Conservation (phyloP, 1,140 invertebrate genomes). For the Megalonaias nervosa region DNA sequence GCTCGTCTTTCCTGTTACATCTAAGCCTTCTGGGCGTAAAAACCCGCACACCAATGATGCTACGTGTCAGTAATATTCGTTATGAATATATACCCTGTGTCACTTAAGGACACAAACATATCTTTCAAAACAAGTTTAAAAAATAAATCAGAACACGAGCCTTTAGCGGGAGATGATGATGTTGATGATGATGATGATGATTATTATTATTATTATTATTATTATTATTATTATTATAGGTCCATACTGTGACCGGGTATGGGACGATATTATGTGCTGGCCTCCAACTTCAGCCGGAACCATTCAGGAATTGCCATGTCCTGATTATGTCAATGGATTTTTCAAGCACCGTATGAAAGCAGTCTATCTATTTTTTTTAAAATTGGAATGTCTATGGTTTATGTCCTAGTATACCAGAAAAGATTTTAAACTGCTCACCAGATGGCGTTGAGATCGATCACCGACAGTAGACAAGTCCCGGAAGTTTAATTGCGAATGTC, state of each 20-base stretch:
- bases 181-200: too few relatives aligned
- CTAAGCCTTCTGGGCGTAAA: too few relatives aligned
- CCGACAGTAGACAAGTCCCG: background rate
- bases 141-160: too few relatives aligned
- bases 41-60: too few relatives aligned
- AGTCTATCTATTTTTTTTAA: background rate
- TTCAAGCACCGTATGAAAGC: constrained; percentile 41
- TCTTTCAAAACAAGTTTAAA: too few relatives aligned
- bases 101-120: too few relatives aligned
- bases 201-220: too few relatives aligned
- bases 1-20: too few relatives aligned
- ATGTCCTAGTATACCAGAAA: background rate
- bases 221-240: constrained; percentile 14
- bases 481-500: background rate
- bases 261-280: constrained; percentile 85
- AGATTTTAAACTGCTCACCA: background rate
- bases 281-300: constrained; percentile 78
- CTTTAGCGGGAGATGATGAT: too few relatives aligned
- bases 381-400: background rate
- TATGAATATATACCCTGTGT: too few relatives aligned
- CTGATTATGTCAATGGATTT: constrained; percentile 83
- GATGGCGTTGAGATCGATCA: background rate
- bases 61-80: too few relatives aligned
- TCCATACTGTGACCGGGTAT: constrained; percentile 40
- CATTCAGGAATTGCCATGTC: constrained; percentile 79